Evolutionary conservation across 2,113 vertebrate genomes (phyloP), one percentile per base, ranked within the genome.

Genomic region (Pavo muticus): DNA sequence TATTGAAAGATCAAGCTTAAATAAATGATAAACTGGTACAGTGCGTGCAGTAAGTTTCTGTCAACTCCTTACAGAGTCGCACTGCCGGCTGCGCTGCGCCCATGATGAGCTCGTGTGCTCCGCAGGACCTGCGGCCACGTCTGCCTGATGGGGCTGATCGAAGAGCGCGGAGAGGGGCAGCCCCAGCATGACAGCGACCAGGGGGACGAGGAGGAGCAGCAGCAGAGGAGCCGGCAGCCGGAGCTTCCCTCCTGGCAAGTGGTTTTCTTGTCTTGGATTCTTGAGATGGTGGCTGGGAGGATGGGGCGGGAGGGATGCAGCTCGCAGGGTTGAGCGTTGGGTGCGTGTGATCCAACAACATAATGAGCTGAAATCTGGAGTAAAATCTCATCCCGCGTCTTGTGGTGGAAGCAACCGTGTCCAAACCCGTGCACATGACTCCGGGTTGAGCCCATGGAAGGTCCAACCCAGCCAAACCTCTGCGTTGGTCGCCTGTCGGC

Each of bases 211-310:
- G 96, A 98, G 90, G 93, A 96, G 45, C 64, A 1, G 18, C 96
- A 85, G 21, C 94, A 81, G 78, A 92, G 94, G 74, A 97, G 72
- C 96, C 40, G 96, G 73, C 92, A 96, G 48, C 93, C 94, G 3
- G 94, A 97, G 69, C 97, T 97, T 84, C 96, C 97, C 65, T 96
- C 95, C 90, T 98, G 98, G 98, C 96, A 98, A 98, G 97, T 98
- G 88, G 9, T 47, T 84, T 86, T 72, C 70, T 52, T 7, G 52
- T 86, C 60, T 42, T 37, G 37, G 57, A 57, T 71, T 30, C 23
- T 50, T 1, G 3, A 5, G 5, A 17, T 6, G 24, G 45, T 67
- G 73, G 14, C 74, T 10, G 15, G 93, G 47, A 96, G 93, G 57
- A 25, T 27, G 68, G 14, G 30, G n/a, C 3, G 25, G 88, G 92